These are phyloP conservation scores for Ostrea denselamellosa DNA, from an alignment of 1,140 invertebrate genomes.

Conservation along the genomic window DNA sequence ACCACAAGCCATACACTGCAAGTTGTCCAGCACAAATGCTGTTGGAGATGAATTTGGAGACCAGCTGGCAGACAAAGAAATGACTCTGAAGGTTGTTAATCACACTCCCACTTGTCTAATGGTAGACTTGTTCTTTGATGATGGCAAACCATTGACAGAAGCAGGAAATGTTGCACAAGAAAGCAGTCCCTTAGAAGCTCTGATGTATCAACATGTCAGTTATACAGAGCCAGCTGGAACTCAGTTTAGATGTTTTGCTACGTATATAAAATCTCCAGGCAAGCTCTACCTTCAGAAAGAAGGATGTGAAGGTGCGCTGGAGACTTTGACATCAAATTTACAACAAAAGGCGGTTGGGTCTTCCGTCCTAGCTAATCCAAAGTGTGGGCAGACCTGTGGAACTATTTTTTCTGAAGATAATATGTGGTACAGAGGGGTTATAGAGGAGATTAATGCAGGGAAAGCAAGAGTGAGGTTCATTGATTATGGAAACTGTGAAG, in stretches of 20 bases:
- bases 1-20: conserved; percentile 64
- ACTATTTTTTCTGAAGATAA: conserved; percentile 87
- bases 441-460: conserved; percentile 84
- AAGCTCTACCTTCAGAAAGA: conserved; percentile 80
- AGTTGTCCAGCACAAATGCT: conserved; percentile 43
- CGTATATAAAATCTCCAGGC: conserved; percentile 68
- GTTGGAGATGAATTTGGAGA: conserved; percentile 53
- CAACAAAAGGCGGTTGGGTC: conserved; percentile 48
- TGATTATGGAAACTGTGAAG: conserved; percentile 80
- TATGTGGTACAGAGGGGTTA: conserved; percentile 88
- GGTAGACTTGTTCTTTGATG: conserved; percentile 42
- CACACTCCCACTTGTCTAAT: background rate
- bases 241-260: conserved; percentile 61
- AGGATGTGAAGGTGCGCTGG: conserved; percentile 71
- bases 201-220: conserved; percentile 36
- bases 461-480: conserved; percentile 82
- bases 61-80: conserved; percentile 61
- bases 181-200: background rate
- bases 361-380: background rate
- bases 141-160: conserved; percentile 29
- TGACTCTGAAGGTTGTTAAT: conserved; percentile 54
- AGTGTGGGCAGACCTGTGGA: conserved; percentile 83
- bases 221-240: conserved; percentile 45
- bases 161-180: background rate
- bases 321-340: conserved; percentile 72